Evolutionary conservation across 2,113 vertebrate genomes (phyloP).

Genomic region (Eidolon helvum): DNA sequence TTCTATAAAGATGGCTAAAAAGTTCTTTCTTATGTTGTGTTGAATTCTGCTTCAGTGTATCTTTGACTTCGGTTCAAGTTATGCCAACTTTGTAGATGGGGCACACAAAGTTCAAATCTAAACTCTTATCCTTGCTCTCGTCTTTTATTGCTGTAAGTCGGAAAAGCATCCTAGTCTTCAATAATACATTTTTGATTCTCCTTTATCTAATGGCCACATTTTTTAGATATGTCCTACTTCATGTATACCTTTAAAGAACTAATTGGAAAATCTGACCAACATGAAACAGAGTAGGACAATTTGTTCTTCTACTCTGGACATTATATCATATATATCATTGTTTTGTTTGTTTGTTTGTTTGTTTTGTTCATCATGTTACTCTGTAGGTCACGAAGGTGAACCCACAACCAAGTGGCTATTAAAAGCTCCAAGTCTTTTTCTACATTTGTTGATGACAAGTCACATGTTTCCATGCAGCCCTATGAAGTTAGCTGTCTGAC

Average conservation of each 20-base stretch:
- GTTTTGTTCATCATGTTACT: not conserved
- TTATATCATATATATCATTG: too few relatives aligned
- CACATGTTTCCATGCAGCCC: not conserved
- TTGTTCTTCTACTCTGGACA: not conserved
- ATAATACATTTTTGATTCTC: not conserved
- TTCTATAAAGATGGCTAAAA: not conserved
- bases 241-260: not conserved
- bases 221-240: not conserved
- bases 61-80: not conserved
- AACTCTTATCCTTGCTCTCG: not conserved
- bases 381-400: not conserved
- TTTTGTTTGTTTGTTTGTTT: not conserved
- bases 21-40: not conserved
- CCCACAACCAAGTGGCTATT: not conserved
- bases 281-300: not conserved
- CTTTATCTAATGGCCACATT: not conserved
- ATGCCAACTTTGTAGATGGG: not conserved
- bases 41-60: not conserved
- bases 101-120: not conserved
- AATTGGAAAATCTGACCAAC: not conserved
- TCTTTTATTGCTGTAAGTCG: not conserved
- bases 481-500: not conserved
- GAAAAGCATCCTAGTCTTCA: not conserved
- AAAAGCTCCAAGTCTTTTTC: not conserved
- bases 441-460: not conserved